These are phyloP conservation scores for Acrocera orbiculus DNA, from an alignment of 2,888 invertebrate genomes.

Conservation along the genomic window DNA sequence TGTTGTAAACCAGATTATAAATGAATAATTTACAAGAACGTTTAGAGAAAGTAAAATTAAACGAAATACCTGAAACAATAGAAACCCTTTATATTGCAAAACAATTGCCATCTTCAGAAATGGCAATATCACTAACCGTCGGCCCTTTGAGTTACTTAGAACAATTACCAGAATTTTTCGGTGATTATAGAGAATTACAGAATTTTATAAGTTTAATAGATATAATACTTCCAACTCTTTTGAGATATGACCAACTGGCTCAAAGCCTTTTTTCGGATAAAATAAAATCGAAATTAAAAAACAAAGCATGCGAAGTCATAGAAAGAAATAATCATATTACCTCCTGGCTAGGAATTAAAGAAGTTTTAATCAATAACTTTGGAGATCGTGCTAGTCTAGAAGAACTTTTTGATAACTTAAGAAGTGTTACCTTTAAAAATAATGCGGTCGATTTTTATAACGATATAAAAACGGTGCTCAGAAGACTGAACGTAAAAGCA, in stretches of 20 bases:
- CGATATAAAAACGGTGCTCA: slow-evolving; percentile 1
- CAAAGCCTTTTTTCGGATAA: slow-evolving; percentile 4
- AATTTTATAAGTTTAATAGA: no score
- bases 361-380: slow-evolving; percentile 6
- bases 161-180: slow-evolving; percentile 4
- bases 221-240: slow-evolving; percentile 1
- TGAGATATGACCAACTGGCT: background rate
- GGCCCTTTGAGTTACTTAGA: no score
- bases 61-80: no score
- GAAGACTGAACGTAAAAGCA: no score
- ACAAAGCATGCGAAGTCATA: no score
- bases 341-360: slow-evolving; percentile 2
- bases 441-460: slow-evolving; percentile 5
- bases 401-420: slow-evolving; percentile 5
- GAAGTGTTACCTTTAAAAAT: slow-evolving; percentile 1
- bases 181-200: slow-evolving; percentile 3
- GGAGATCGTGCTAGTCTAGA: slow-evolving; percentile 4
- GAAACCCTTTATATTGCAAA: no score
- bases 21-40: no score
- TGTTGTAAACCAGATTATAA: no score
- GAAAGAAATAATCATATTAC: slow-evolving; percentile 3
- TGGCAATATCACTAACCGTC: no score
- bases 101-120: no score
- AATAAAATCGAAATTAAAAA: no score
- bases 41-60: no score